Evolutionary conservation across 2,888 invertebrate species (phyloP).

Genomic region (Rhagium mordax): DNA sequence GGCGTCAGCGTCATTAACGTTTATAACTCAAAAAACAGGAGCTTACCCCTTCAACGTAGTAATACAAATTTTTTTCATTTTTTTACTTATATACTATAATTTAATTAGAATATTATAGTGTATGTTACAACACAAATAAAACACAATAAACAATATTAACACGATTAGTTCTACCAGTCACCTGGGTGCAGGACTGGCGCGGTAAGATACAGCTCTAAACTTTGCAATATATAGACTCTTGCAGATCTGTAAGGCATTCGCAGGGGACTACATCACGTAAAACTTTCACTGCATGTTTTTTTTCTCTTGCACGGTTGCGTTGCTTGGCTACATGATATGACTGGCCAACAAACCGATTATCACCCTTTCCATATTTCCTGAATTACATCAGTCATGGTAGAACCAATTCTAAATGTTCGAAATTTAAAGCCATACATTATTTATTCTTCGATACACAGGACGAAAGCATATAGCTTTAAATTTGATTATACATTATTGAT

Average conservation of each 20-base stretch:
- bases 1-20: not conserved
- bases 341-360: not conserved
- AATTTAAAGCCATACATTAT: not conserved
- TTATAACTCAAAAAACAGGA: not conserved
- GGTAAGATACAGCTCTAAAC: too few species aligned
- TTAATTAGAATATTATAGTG: too few species aligned
- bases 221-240: not conserved
- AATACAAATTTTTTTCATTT: not conserved
- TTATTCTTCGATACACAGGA: not conserved
- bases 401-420: not conserved
- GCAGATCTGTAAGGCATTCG: not conserved
- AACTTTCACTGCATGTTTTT: not conserved
- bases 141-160: not conserved
- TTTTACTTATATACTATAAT: not conserved
- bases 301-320: not conserved
- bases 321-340: not conserved
- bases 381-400: not conserved
- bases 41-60: not conserved
- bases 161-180: not conserved
- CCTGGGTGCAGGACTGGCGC: not conserved
- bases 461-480: not conserved
- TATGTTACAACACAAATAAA: not conserved
- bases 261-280: not conserved
- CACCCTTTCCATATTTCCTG: too few species aligned
- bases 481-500: too few species aligned